Evolutionary conservation across 92 coral and sea anemone species (phyloP).

Genomic region (Epizoanthus fatuus): DNA sequence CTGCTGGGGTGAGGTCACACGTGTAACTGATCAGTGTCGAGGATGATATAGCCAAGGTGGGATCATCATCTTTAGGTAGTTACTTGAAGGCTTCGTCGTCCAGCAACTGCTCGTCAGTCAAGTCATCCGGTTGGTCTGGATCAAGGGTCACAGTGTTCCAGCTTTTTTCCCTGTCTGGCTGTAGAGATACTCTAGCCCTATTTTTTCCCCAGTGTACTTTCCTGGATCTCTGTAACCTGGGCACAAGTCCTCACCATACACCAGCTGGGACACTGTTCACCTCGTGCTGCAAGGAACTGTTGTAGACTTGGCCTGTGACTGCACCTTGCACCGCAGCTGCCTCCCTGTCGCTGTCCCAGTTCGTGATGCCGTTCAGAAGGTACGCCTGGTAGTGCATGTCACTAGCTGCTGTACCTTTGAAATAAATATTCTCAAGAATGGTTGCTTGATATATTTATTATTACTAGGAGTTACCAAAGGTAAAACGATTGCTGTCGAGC

Average conservation of each 20-base stretch:
- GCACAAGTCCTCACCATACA: neutral
- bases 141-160: slow-evolving; percentile 39
- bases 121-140: slow-evolving; percentile 47
- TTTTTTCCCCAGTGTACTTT: slow-evolving; percentile 27
- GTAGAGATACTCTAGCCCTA: slow-evolving; percentile 40
- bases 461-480: too few species aligned
- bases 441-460: neutral
- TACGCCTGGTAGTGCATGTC: slow-evolving; percentile 13
- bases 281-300: neutral
- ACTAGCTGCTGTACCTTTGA: neutral
- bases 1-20: neutral
- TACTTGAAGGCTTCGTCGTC: slow-evolving; percentile 34
- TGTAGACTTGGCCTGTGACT: neutral
- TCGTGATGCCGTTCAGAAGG: neutral
- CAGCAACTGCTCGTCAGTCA: neutral
- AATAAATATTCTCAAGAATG: neutral
- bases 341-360: too few species aligned
- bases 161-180: slow-evolving; percentile 33
- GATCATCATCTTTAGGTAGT: slow-evolving; percentile 3
- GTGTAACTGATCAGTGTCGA: neutral
- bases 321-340: neutral
- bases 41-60: neutral
- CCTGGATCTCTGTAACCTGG: neutral
- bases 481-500: too few species aligned
- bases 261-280: neutral